phyloP scores from a whole-genome alignment of 1,140 invertebrate genomes.

The Hetaerina americana region DNA sequence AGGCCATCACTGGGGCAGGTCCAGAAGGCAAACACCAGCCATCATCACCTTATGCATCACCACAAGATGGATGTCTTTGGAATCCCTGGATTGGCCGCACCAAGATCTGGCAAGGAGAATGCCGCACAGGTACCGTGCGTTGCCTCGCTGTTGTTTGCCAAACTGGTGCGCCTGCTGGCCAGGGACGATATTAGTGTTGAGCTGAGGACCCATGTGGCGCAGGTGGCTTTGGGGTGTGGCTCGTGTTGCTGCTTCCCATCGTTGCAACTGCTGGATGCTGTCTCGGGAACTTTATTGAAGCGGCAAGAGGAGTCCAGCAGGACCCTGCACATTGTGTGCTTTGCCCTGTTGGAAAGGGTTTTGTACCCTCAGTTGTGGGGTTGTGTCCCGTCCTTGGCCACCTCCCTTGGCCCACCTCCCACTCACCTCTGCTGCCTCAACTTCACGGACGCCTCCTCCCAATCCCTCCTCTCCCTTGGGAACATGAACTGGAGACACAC shows the following conservation, averaged over 20 bases:
- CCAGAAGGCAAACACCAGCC: background rate
- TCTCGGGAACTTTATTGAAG: conserved; percentile 26
- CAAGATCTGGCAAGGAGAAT: background rate
- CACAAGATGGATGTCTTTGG: background rate
- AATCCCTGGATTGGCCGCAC: background rate
- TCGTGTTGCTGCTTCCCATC: conserved; percentile 51
- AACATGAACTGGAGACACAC: too few species aligned
- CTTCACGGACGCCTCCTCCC: background rate
- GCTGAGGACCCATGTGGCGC: background rate
- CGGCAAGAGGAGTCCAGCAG: conserved; percentile 20
- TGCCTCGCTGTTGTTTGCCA: background rate
- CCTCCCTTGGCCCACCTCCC: too few species aligned
- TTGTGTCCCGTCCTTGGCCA: conserved; percentile 19
- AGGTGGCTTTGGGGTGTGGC: conserved; percentile 33
- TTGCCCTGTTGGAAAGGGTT: conserved; percentile 39
- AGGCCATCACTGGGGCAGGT: too few species aligned
- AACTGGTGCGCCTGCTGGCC: background rate
- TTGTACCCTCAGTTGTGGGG: conserved; percentile 44
- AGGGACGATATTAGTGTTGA: background rate
- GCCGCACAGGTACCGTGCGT: background rate
- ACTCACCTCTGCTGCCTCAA: too few species aligned
- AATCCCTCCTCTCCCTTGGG: too few species aligned
- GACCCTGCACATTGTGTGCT: conserved; percentile 20
- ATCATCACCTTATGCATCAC: background rate
- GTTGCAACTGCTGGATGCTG: conserved; percentile 24